Conservation (phyloP, 2,888 invertebrate species). For the Strigamia crassipes region DNA sequence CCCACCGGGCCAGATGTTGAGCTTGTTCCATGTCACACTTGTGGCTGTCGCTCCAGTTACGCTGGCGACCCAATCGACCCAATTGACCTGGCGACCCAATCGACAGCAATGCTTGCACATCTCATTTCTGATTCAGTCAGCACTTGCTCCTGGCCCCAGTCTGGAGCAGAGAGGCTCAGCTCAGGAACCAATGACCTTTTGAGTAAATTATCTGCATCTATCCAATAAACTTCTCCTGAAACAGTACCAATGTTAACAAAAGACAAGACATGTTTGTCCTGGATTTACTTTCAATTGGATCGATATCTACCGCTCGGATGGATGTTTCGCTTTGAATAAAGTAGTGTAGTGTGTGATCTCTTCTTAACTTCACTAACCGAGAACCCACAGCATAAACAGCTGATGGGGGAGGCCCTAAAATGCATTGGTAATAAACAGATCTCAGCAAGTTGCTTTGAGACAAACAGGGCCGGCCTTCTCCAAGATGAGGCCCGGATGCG, state of each 20-base stretch:
- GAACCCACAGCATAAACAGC: constrained; percentile 33
- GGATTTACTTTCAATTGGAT: constrained; percentile 65
- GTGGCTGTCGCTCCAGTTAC: no score
- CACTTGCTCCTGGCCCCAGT: constrained; percentile 69
- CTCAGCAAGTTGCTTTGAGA: no score
- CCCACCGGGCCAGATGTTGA: no score
- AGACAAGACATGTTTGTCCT: no score
- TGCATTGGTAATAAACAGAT: no score
- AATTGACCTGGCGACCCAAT: constrained; percentile 87
- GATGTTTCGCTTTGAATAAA: constrained; percentile 83
- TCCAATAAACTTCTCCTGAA: constrained; percentile 89
- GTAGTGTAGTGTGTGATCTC: constrained; percentile 61
- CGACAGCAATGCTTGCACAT: constrained; percentile 91
- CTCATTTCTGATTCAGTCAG: constrained; percentile 87
- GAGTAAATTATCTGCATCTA: constrained; percentile 76
- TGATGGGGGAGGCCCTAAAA: background rate
- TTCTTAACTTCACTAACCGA: constrained; percentile 62
- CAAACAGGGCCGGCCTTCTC: no score
- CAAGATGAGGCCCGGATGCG: no score
- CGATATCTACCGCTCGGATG: constrained; percentile 89
- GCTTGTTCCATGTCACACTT: no score
- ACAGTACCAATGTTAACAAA: background rate
- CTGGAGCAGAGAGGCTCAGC: background rate
- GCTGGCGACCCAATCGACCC: no score
- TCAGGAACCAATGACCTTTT: constrained; percentile 39